Evolutionary conservation across 2,888 invertebrate genomes (phyloP), one percentile per base, ranked within the genome.

Genomic region (Agrochola macilenta): DNA sequence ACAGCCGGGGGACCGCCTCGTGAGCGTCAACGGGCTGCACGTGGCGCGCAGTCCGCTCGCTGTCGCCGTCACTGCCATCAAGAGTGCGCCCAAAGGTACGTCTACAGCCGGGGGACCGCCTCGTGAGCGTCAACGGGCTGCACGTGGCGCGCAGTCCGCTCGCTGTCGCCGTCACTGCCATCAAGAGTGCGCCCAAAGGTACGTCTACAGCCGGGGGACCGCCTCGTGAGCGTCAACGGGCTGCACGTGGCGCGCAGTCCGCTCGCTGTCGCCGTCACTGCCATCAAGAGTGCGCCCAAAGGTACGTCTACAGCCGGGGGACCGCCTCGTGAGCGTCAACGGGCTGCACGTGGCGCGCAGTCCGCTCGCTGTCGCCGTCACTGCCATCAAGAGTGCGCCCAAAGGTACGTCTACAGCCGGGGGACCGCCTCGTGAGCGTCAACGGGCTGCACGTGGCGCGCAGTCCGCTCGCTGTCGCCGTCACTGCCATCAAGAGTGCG

Each of bases 51-150:
- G 98, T 69, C 98, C 98, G 9, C 95, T 99, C 74, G 99, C 99
- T 85, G 97, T 97, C 88, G 99, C 99, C 17, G 99, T 99, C n/a
- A 97, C 98, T 88, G 98, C 99, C 2, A 97, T 99, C 90, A 99
- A 99, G 94, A 97, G 98, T 30, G 99, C 99, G 46, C 65, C 65
- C 46, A 65, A 35, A 35, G 35, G 35, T 35, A 35, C 97, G 98
- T 14, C 97, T 99, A 65, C 98, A 98, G 87, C 99, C 99, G 0
- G 99, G 99, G 1, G 99, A 99, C 96, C 97, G 99, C 39, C 97
- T 98, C 49, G 94, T 98, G 26, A 97, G 97, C 72, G 99, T 99
- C 88, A 99, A 99, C 95, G 98, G 98, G 69, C 97, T 97, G 73
- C 97, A 98, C 89, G 97, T 99, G 76, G 98, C 98, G 88, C 97